A percentile compares a stretch with the other conserved stretches of the same genome.
Conservation (phyloP, 2,113 vertebrate species). For the Oncorhynchus nerka region DNA sequence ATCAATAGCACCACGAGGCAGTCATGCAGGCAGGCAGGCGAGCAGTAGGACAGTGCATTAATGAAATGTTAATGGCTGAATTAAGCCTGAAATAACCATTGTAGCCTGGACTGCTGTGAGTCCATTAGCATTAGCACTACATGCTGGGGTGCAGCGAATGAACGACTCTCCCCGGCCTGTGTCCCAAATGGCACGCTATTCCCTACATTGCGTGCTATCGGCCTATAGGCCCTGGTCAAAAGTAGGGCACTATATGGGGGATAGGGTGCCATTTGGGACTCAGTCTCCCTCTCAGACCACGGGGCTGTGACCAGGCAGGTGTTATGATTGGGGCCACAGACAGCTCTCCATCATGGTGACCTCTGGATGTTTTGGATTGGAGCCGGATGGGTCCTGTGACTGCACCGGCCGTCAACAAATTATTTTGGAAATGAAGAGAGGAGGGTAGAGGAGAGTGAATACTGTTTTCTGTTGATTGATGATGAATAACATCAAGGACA, state of each 20-base stretch:
- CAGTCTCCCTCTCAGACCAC: slow-evolving; percentile 66
- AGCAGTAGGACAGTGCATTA: slow-evolving; percentile 91
- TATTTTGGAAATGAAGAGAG: slow-evolving; percentile 43
- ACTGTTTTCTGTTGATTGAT: slow-evolving; percentile 37
- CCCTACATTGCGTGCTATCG: no score
- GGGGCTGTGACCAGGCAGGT: slow-evolving; percentile 48
- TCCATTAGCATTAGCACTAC: slow-evolving; percentile 91
- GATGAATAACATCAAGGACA: slow-evolving; percentile 50
- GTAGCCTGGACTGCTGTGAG: slow-evolving; percentile 87
- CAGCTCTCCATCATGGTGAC: slow-evolving; percentile 46
- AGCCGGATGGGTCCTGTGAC: no score
- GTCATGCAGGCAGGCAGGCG: slow-evolving; percentile 30
- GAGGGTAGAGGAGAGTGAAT: slow-evolving; percentile 7
- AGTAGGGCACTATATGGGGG: no score
- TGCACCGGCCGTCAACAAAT: not conserved
- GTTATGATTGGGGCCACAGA: slow-evolving; percentile 41
- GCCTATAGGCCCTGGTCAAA: no score
- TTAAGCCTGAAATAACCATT: slow-evolving; percentile 95
- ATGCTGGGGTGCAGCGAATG: slow-evolving; percentile 85
- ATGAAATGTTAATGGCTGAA: slow-evolving; percentile 99
- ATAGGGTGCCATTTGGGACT: slow-evolving; percentile 48
- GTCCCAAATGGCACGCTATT: no score
- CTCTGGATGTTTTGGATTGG: slow-evolving; percentile 39
- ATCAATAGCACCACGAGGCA: slow-evolving; percentile 2
- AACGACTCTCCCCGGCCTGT: slow-evolving; percentile 1